Evolutionary conservation across 2,113 vertebrate species (phyloP), one percentile per base, ranked within the genome.

Genomic region (Genyomyrus donnyi): DNA sequence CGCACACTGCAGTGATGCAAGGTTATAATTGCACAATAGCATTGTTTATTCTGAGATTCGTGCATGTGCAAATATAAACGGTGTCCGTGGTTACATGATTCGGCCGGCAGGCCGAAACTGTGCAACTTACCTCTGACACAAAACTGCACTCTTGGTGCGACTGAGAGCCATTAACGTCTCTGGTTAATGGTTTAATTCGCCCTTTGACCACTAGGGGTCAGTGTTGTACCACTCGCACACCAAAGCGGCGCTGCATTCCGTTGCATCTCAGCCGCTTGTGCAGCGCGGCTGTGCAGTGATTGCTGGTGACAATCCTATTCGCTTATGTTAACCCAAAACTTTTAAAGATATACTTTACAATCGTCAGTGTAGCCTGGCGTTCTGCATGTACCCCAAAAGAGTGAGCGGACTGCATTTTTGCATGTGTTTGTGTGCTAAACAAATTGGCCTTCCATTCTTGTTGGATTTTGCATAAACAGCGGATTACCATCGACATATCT

Each of bases 191-290:
- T 24, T 48, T 21, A 9, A 24, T 88, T 50, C 1, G 91, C 70
- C 89, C 1, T 49, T 80, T 52, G 62, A 58, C 80, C 95, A 90
- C 90, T 48, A 4, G 95, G 93, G 95, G 95, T 94, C 95, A 94
- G 92, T 94, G 91, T 95, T 94, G 93, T 88, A 92, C 93, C 31
- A 90, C 89, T 46, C 42, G 35, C 21, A 66, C 35, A 13, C 39
- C 45, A 5, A 58, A 88, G 50, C 19, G 50, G 15, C 66, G 27
- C 35, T 50, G 88, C 93, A 95, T 96, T 96, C 95, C 94, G 93
- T 88, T 93, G 50, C 46, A 89, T 87, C 45, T 42, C 24, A 27
- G 66, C 6, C 4, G 24, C 24, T 77, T 46, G 49, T 77, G 52
- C 24, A 39, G 62, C 74, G 5, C 24, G 88, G 35, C 24, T n/a